phyloP scores from a whole-genome alignment of 2,888 invertebrate genomes.

The Troides aeacus region DNA sequence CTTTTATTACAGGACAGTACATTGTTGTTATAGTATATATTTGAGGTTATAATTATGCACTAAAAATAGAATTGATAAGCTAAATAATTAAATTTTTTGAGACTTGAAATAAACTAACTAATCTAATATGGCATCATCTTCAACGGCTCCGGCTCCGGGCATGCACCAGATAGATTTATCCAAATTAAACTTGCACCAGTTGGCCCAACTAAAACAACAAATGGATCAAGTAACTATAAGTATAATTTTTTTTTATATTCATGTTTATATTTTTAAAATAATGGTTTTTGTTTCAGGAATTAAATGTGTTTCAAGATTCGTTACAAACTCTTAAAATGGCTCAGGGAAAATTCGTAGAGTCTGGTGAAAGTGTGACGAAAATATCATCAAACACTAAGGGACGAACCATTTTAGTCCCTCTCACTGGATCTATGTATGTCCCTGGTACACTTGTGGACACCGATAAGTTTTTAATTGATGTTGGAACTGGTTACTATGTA shows the following conservation, averaged over 20 bases:
- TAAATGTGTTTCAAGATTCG: conserved; percentile 93
- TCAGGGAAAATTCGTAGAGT: conserved; percentile 93
- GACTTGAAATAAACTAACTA: conserved; percentile 14
- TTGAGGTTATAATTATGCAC: conserved; percentile 37
- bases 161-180: conserved; percentile 90
- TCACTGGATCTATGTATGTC: conserved; percentile 98
- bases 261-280: conserved; percentile 7
- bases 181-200: conserved; percentile 88
- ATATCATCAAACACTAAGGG: conserved; percentile 88
- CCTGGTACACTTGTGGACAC: conserved; percentile 92
- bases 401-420: conserved; percentile 93
- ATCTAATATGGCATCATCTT: conserved; percentile 79
- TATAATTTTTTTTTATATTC: conserved; percentile 1
- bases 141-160: conserved; percentile 81
- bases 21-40: conserved; percentile 29
- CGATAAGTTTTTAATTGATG: conserved; percentile 94
- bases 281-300: conserved; percentile 81
- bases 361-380: conserved; percentile 90
- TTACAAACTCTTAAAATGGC: conserved; percentile 93
- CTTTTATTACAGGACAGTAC: neutral
- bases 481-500: conserved; percentile 98
- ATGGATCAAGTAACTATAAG: conserved; percentile 85
- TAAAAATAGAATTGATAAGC: conserved; percentile 21
- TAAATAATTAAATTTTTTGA: conserved; percentile 31
- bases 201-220: conserved; percentile 91